Percentiles rank a stretch among this genome's conserved stretches.
phyloP scores from a whole-genome alignment of 2,888 invertebrate genomes.

The Leptopilina myrica region DNA sequence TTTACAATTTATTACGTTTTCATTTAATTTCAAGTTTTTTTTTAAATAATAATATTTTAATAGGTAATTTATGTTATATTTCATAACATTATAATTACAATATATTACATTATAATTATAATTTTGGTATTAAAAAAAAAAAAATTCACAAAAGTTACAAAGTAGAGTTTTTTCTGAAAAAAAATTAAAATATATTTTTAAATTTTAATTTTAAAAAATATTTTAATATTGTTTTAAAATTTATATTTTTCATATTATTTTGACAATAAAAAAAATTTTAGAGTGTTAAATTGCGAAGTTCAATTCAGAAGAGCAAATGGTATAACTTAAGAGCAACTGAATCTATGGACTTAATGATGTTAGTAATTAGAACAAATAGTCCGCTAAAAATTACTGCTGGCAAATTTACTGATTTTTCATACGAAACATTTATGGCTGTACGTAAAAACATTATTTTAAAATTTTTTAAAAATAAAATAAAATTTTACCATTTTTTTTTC shows the following conservation, averaged over 20 bases:
- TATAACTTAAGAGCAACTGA: constrained; percentile 54
- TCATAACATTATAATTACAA: too few species aligned
- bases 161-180: too few species aligned
- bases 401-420: constrained; percentile 63
- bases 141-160: too few species aligned
- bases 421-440: constrained; percentile 62
- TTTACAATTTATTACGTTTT: neutral
- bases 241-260: too few species aligned
- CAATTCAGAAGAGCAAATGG: constrained; percentile 62
- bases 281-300: constrained; percentile 57
- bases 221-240: too few species aligned
- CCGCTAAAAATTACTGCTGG: constrained; percentile 65
- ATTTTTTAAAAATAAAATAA: neutral
- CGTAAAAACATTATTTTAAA: constrained; percentile 34
- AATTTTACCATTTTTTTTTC: neutral
- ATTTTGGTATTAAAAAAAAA: too few species aligned
- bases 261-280: constrained; percentile 45
- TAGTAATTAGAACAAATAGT: constrained; percentile 55
- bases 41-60: neutral
- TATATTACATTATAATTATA: too few species aligned
- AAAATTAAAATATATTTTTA: too few species aligned
- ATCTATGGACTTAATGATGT: constrained; percentile 55
- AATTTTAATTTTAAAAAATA: too few species aligned
- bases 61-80: too few species aligned
- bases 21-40: neutral